These are phyloP conservation scores for Strigamia maritima DNA, from an alignment of 2,888 invertebrate species.

Conservation along the genomic window DNA sequence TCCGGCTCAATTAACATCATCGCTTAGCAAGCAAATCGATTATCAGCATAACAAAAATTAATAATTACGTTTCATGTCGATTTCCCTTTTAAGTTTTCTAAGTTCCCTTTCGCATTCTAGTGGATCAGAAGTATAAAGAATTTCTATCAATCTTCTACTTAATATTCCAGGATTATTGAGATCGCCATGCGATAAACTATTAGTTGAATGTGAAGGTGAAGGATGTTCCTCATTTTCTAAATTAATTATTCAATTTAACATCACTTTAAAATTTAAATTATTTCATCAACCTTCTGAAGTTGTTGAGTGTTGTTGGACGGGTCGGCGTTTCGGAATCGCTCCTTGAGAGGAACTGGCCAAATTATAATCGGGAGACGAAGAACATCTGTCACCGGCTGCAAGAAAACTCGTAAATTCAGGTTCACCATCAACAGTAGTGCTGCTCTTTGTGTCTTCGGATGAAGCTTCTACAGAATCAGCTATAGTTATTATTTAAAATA, in stretches of 20 bases:
- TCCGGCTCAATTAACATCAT: conserved; percentile 20
- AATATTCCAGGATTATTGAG: conserved; percentile 51
- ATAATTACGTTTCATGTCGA: conserved; percentile 48
- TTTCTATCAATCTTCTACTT: conserved; percentile 50
- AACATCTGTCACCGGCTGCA: conserved; percentile 21
- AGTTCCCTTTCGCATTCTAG: conserved; percentile 50
- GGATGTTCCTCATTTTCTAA: conserved; percentile 36
- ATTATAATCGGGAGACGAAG: conserved; percentile 36
- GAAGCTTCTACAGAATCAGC: conserved; percentile 26
- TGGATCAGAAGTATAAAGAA: conserved; percentile 49
- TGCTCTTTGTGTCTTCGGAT: conserved; percentile 28
- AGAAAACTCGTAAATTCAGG: neutral
- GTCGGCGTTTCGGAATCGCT: conserved; percentile 44
- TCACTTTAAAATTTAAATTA: neutral
- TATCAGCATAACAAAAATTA: conserved; percentile 27
- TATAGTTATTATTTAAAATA: neutral
- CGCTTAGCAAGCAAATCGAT: conserved; percentile 20
- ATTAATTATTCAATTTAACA: neutral
- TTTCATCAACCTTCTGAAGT: conserved; percentile 31
- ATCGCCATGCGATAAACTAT: conserved; percentile 43
- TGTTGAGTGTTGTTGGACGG: conserved; percentile 35
- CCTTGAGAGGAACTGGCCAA: conserved; percentile 42
- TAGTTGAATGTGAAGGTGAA: conserved; percentile 30
- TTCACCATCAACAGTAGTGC: conserved; percentile 34
- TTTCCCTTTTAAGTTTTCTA: conserved; percentile 50